Conservation (phyloP, 2,113 vertebrate genomes). For the Menidia beryllina region DNA sequence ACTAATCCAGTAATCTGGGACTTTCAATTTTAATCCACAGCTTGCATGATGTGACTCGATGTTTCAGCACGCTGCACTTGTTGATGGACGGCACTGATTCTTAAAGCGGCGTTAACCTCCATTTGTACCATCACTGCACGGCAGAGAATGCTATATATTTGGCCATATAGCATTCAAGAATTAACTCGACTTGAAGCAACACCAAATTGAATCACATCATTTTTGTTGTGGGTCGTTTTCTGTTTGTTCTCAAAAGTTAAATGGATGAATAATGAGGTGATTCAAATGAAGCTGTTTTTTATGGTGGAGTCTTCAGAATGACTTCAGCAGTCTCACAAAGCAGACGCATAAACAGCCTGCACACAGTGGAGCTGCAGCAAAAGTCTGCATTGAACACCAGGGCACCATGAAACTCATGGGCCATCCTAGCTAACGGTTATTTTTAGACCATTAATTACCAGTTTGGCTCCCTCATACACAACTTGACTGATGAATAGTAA, state of each 20-base stretch:
- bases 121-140: constrained; percentile 18
- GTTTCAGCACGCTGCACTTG: constrained; percentile 35
- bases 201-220: background rate
- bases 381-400: background rate
- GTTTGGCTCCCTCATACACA: background rate
- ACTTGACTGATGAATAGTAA: background rate
- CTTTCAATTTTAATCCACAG: constrained; percentile 67
- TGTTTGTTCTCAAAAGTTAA: background rate
- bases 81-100: constrained; percentile 26
- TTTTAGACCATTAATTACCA: background rate
- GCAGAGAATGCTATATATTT: background rate
- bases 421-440: background rate
- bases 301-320: background rate
- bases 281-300: background rate
- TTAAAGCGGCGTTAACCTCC: constrained; percentile 29
- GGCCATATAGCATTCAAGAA: background rate
- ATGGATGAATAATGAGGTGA: background rate
- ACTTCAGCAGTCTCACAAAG: background rate
- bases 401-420: background rate
- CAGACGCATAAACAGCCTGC: background rate
- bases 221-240: background rate
- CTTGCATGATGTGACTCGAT: constrained; percentile 24
- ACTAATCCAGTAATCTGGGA: constrained; percentile 74
- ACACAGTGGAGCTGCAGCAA: background rate
- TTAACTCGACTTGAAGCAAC: background rate